These are phyloP conservation scores for Eumerus sabulonum DNA, from an alignment of 2,888 invertebrate species.

Conservation along the genomic window DNA sequence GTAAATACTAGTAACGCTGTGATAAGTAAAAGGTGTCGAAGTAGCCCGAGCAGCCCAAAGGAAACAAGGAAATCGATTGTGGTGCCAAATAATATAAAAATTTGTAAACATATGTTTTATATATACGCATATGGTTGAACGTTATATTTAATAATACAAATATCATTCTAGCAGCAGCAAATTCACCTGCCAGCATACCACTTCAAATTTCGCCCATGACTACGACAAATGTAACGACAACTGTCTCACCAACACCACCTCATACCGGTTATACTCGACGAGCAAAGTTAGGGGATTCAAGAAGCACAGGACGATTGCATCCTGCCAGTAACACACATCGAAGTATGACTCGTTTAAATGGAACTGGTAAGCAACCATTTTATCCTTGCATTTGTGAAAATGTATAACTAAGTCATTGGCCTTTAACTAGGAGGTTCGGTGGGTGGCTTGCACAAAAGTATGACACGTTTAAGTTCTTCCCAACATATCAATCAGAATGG, in stretches of 20 bases:
- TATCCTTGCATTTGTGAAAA: background rate
- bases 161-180: conserved; percentile 67
- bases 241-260: conserved; percentile 75
- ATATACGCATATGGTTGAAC: background rate
- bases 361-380: conserved; percentile 81
- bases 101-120: conserved; percentile 70
- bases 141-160: background rate
- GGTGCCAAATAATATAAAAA: conserved; percentile 72
- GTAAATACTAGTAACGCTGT: conserved; percentile 66
- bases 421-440: conserved; percentile 81
- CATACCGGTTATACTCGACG: conserved; percentile 81
- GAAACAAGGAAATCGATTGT: conserved; percentile 61
- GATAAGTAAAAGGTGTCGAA: conserved; percentile 72
- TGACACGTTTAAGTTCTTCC: conserved; percentile 89
- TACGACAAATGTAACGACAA: conserved; percentile 27
- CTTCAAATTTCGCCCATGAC: conserved; percentile 12
- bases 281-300: conserved; percentile 86
- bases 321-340: conserved; percentile 86
- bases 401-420: conserved; percentile 4
- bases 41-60: conserved; percentile 74
- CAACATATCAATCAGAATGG: conserved; percentile 86
- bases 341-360: conserved; percentile 89
- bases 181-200: conserved; percentile 69
- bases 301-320: conserved; percentile 87
- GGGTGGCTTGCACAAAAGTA: conserved; percentile 89